phyloP scores from a whole-genome alignment of 2,113 vertebrate species.

The Python bivittatus region DNA sequence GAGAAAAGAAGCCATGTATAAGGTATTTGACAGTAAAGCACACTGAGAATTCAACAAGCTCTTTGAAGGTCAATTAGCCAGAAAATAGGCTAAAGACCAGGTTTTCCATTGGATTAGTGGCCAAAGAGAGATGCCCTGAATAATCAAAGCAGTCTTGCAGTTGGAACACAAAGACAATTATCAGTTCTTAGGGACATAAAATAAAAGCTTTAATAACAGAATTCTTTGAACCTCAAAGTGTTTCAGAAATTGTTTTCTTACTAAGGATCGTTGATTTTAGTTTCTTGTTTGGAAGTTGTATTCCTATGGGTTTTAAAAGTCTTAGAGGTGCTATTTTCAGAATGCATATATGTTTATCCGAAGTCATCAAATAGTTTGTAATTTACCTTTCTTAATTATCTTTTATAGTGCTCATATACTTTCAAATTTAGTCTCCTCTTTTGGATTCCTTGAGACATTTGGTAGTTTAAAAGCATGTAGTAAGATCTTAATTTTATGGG shows the following conservation, averaged over 20 bases:
- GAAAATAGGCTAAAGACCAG: slow-evolving; percentile 83
- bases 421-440: slow-evolving; percentile 38
- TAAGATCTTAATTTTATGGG: not conserved
- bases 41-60: slow-evolving; percentile 65
- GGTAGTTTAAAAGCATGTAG: slow-evolving; percentile 22
- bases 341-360: slow-evolving; percentile 13
- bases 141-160: slow-evolving; percentile 83
- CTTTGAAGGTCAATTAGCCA: slow-evolving; percentile 89
- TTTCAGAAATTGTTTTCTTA: slow-evolving; percentile 76
- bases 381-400: slow-evolving; percentile 33
- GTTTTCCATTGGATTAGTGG: slow-evolving; percentile 81
- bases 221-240: slow-evolving; percentile 78
- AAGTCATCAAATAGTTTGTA: slow-evolving; percentile 16
- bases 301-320: slow-evolving; percentile 44
- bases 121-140: slow-evolving; percentile 89
- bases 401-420: slow-evolving; percentile 22
- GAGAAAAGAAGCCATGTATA: slow-evolving; percentile 73
- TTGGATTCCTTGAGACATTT: slow-evolving; percentile 38
- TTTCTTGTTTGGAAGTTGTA: slow-evolving; percentile 37
- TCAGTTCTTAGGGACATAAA: slow-evolving; percentile 78
- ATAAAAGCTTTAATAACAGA: slow-evolving; percentile 92
- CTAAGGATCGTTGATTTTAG: slow-evolving; percentile 68
- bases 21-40: slow-evolving; percentile 76
- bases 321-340: slow-evolving; percentile 28
- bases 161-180: slow-evolving; percentile 80